Conservation (phyloP, 2,113 vertebrate species). For the Elgaria multicarinata region DNA sequence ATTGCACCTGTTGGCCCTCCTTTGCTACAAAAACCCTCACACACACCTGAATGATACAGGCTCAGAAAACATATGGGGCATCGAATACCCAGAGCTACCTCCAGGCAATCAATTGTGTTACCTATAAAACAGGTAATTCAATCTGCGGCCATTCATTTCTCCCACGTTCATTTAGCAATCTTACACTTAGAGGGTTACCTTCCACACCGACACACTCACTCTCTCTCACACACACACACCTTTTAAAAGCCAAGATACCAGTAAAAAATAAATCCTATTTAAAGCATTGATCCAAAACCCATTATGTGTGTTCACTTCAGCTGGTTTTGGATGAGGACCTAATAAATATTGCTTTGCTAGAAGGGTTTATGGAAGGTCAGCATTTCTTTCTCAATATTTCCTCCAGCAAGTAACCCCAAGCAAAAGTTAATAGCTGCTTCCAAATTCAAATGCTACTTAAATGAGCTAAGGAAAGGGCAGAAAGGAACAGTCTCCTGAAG, state of each 20-base stretch:
- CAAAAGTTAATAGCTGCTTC: slow-evolving; percentile 17
- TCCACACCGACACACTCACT: too few species aligned
- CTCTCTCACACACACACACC: neutral
- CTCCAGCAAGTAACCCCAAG: slow-evolving; percentile 18
- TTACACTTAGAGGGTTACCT: neutral
- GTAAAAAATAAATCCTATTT: slow-evolving; percentile 26
- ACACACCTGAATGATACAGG: neutral
- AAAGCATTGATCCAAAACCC: slow-evolving; percentile 36
- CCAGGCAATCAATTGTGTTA: slow-evolving; percentile 7
- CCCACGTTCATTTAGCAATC: neutral
- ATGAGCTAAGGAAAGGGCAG: slow-evolving; percentile 5
- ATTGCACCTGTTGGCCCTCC: slow-evolving; percentile 12
- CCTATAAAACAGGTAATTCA: slow-evolving; percentile 18
- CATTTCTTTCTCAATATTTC: slow-evolving; percentile 10
- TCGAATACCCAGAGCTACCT: neutral
- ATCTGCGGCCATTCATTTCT: slow-evolving; percentile 3
- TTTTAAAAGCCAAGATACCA: slow-evolving; percentile 9
- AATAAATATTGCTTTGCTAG: slow-evolving; percentile 37
- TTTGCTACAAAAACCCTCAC: slow-evolving; percentile 9
- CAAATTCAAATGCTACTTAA: slow-evolving; percentile 29
- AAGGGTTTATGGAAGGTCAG: slow-evolving; percentile 22
- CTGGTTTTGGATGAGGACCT: slow-evolving; percentile 17
- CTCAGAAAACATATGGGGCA: slow-evolving; percentile 5
- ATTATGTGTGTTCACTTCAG: slow-evolving; percentile 32
- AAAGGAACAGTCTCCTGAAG: neutral